These are phyloP conservation scores for Matsumyia berberina DNA, from an alignment of 2,888 invertebrate species.

Conservation along the genomic window DNA sequence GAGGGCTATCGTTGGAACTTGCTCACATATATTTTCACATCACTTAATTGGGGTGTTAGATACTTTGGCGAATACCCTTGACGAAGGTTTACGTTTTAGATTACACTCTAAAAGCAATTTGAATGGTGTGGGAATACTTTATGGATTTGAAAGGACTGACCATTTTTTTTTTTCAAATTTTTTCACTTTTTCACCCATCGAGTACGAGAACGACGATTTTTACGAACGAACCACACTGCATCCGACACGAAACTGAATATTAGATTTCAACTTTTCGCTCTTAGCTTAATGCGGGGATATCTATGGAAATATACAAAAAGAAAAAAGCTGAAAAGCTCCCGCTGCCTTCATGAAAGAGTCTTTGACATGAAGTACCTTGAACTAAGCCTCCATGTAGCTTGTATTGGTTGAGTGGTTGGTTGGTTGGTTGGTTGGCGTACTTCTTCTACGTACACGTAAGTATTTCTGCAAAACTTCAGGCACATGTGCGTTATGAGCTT, in stretches of 20 bases:
- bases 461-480: constrained; percentile 49
- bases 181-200: constrained; percentile 57
- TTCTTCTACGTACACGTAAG: constrained; percentile 31
- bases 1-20: constrained; percentile 4
- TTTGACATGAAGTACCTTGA: constrained; percentile 76
- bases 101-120: background rate
- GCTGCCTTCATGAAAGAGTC: constrained; percentile 59
- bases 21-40: background rate
- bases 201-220: constrained; percentile 73
- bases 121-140: constrained; percentile 15
- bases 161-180: constrained; percentile 59
- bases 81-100: background rate
- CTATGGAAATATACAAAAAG: constrained; percentile 39
- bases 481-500: constrained; percentile 66
- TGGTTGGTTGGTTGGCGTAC: constrained; percentile 39
- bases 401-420: constrained; percentile 55
- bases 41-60: background rate
- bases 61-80: background rate
- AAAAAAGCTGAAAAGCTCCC: constrained; percentile 55
- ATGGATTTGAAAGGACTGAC: constrained; percentile 30
- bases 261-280: constrained; percentile 80
- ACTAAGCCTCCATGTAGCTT: constrained; percentile 70
- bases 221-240: constrained; percentile 83
- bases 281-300: constrained; percentile 72
- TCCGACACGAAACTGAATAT: constrained; percentile 84